These are phyloP conservation scores for human (Homo sapiens) DNA, from an alignment of 2,113 vertebrate species.

Conservation along the genomic window DNA sequence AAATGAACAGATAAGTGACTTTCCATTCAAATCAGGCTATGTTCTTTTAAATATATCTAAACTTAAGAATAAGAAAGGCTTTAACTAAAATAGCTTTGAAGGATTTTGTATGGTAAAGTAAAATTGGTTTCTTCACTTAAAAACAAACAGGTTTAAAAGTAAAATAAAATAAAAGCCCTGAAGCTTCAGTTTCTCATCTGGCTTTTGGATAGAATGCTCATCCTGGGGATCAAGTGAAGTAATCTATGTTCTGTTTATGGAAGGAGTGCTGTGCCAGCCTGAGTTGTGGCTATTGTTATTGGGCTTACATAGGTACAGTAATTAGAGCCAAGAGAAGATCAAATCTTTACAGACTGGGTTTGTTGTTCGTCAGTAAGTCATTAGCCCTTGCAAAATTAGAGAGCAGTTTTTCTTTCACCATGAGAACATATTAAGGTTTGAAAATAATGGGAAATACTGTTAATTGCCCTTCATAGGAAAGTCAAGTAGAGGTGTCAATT, in stretches of 20 bases:
- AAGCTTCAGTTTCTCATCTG: not conserved
- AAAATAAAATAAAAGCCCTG: not conserved
- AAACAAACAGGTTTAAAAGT: not conserved
- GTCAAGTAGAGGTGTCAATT: not conserved
- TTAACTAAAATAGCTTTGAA: not conserved
- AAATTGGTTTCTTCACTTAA: not conserved
- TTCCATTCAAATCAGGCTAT: not conserved
- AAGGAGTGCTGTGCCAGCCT: fast-evolving
- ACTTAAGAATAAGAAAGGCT: not conserved
- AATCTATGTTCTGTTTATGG: not conserved
- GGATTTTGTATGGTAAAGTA: not conserved
- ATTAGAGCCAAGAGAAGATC: not conserved
- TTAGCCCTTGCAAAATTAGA: not conserved
- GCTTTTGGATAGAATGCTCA: not conserved
- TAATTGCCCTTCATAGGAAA: not conserved
- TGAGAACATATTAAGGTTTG: not conserved
- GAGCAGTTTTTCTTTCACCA: not conserved
- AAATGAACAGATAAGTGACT: not conserved
- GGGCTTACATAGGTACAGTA: not conserved
- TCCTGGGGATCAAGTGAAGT: not conserved
- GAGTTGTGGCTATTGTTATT: no score
- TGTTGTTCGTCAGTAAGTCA: not conserved
- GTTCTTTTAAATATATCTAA: not conserved
- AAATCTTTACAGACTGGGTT: not conserved
- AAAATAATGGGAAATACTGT: not conserved